Evolutionary conservation across 2,113 vertebrate species (phyloP).

Genomic region (Sciurus niger): DNA sequence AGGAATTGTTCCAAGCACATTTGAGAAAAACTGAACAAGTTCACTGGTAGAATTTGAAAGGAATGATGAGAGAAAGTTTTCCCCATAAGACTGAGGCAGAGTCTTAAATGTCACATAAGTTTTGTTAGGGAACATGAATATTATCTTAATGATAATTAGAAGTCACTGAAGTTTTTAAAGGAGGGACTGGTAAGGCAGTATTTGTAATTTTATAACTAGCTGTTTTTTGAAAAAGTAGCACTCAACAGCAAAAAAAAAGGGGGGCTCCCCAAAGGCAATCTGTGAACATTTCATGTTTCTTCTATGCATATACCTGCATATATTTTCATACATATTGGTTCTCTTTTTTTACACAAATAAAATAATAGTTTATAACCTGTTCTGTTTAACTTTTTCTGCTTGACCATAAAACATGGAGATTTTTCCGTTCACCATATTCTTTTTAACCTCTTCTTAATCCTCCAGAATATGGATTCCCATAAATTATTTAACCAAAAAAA

Average conservation of each 20-base stretch:
- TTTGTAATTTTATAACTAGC: constrained; percentile 33
- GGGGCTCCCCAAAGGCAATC: background rate
- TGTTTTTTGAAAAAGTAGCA: constrained; percentile 1
- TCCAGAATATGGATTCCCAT: constrained; percentile 22
- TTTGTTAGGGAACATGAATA: background rate
- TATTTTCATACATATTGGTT: background rate
- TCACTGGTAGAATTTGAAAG: background rate
- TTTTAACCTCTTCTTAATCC: constrained; percentile 16
- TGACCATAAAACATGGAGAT: background rate
- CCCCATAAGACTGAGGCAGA: background rate
- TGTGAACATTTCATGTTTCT: constrained; percentile 14
- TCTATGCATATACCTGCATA: background rate
- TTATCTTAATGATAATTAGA: background rate
- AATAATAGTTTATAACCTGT: background rate
- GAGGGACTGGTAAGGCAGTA: background rate
- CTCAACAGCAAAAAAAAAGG: background rate
- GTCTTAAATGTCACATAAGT: background rate
- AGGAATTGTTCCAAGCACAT: background rate
- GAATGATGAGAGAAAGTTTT: background rate
- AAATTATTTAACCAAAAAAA: constrained; percentile 16
- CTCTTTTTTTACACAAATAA: background rate
- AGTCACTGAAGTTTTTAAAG: background rate
- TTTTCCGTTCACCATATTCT: constrained; percentile 37
- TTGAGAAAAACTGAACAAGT: background rate
- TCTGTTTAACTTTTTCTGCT: constrained; percentile 35